A percentile compares a stretch with the other conserved stretches of the same genome.
Conservation (phyloP, 2,888 invertebrate species). For the Torymus tubicola region DNA sequence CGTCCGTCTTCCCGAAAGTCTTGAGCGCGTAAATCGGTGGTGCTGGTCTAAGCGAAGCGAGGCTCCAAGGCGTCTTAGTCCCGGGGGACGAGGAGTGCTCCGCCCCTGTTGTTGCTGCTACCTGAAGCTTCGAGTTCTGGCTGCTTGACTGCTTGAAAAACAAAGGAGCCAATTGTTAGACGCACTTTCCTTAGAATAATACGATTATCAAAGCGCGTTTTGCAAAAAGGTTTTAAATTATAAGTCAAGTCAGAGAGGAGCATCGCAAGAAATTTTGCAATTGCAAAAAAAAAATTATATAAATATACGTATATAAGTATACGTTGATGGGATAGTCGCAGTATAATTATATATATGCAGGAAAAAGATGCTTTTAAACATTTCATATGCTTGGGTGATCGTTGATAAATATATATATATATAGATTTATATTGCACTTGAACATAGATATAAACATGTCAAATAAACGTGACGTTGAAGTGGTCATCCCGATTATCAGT, state of each 20-base stretch:
- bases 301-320: background rate
- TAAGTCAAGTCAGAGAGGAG: constrained; percentile 37
- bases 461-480: constrained; percentile 36
- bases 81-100: constrained; percentile 69
- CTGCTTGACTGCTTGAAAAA: constrained; percentile 60
- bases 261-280: constrained; percentile 44
- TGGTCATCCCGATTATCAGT: constrained; percentile 43
- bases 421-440: constrained; percentile 21
- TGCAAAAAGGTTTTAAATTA: constrained; percentile 2
- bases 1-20: constrained; percentile 80
- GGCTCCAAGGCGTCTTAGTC: constrained; percentile 82
- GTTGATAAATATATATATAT: constrained; percentile 9
- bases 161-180: no score
- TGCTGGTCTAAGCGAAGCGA: constrained; percentile 91
- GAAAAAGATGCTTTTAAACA: constrained; percentile 37
- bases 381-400: constrained; percentile 29
- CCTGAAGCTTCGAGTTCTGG: constrained; percentile 69
- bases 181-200: no score
- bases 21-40: constrained; percentile 90
- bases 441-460: constrained; percentile 36
- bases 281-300: constrained; percentile 32
- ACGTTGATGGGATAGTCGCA: constrained; percentile 19
- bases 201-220: background rate
- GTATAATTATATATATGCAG: constrained; percentile 32
- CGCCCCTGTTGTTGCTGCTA: constrained; percentile 59